phyloP scores from a whole-genome alignment of 1,140 invertebrate genomes.

The Sycophaga agraensis region DNA sequence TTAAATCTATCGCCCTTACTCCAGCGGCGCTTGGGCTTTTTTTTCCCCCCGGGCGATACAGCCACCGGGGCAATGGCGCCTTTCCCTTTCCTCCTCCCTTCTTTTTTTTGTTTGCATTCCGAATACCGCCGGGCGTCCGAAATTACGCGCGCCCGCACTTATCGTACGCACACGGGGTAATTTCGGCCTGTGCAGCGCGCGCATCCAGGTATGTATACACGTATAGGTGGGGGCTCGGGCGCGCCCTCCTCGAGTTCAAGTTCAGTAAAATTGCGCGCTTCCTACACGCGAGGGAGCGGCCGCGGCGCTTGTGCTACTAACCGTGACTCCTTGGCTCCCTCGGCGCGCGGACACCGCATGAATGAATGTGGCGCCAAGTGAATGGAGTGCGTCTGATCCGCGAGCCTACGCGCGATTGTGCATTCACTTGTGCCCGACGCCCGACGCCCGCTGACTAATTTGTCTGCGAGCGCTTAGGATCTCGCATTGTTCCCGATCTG shows the following conservation, averaged over 20 bases:
- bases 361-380: slow-evolving; percentile 59
- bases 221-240: too few relatives aligned
- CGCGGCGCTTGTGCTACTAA: background rate
- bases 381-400: slow-evolving; percentile 56
- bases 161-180: too few relatives aligned
- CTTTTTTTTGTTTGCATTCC: too few relatives aligned
- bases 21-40: background rate
- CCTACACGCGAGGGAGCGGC: too few relatives aligned
- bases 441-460: slow-evolving; percentile 46
- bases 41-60: too few relatives aligned
- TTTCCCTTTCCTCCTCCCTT: too few relatives aligned
- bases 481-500: slow-evolving; percentile 33
- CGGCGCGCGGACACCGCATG: slow-evolving; percentile 40
- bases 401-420: slow-evolving; percentile 42
- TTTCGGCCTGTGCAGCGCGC: too few relatives aligned
- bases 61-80: too few relatives aligned
- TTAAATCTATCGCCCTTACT: slow-evolving; percentile 15
- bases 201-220: too few relatives aligned
- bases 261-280: slow-evolving; percentile 14
- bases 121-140: too few relatives aligned
- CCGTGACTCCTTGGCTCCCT: background rate
- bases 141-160: too few relatives aligned
- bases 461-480: slow-evolving; percentile 35
- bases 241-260: slow-evolving; percentile 29
- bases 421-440: slow-evolving; percentile 3